Evolutionary conservation across 2,113 vertebrate genomes (phyloP).

Genomic region (Collichthys lucidus): DNA sequence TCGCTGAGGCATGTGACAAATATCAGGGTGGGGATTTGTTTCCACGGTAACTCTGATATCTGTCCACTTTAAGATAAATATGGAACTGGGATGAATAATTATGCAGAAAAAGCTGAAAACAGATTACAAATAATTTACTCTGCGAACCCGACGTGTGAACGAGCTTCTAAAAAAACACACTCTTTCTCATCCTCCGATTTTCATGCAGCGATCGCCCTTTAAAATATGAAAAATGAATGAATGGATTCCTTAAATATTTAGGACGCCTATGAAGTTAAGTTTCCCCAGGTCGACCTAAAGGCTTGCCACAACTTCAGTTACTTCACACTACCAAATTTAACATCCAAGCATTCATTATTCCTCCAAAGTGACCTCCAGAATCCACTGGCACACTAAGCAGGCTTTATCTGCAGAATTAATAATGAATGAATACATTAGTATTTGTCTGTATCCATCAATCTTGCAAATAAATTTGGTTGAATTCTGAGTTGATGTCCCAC

Average conservation of each 20-base stretch:
- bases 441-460: not conserved
- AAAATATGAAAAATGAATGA: not conserved
- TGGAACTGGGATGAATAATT: not conserved
- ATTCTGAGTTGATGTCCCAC: not conserved
- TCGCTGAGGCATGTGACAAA: not conserved
- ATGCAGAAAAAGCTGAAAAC: not conserved
- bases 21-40: not conserved
- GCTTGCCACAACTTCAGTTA: not conserved
- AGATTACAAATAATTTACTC: not conserved
- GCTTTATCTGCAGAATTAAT: not conserved
- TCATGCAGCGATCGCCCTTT: not conserved
- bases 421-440: not conserved
- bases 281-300: not conserved
- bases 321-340: not conserved
- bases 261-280: not conserved
- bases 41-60: not conserved
- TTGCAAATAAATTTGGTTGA: not conserved
- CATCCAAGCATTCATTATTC: not conserved
- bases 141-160: not conserved
- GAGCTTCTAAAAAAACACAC: not conserved
- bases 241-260: constrained; percentile 16
- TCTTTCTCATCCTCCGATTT: not conserved
- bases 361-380: not conserved
- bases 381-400: not conserved
- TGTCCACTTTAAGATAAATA: not conserved